Conservation (phyloP, 2,888 invertebrate species). For the Drosophila recens region DNA sequence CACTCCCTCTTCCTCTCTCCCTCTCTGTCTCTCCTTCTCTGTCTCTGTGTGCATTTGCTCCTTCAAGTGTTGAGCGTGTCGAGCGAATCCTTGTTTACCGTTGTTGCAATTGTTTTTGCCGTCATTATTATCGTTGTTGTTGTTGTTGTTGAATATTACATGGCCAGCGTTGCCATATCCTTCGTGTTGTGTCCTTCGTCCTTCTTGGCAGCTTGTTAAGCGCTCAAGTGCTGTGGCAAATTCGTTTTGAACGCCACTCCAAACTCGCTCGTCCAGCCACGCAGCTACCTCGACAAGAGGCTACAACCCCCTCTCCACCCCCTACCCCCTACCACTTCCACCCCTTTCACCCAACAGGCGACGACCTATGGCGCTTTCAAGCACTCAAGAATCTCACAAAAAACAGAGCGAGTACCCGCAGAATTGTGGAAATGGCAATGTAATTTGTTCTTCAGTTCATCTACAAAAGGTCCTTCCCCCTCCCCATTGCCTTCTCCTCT, state of each 20-base stretch:
- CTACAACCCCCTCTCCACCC: not conserved
- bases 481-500: not conserved
- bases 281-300: constrained; percentile 24
- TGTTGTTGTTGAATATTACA: constrained; percentile 53
- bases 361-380: constrained; percentile 54
- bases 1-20: not conserved
- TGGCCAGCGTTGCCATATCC: constrained; percentile 54
- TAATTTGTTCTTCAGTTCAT: constrained; percentile 67
- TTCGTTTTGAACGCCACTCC: constrained; percentile 80
- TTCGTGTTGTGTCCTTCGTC: constrained; percentile 40
- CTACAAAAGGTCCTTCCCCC: constrained; percentile 20
- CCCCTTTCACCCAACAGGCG: constrained; percentile 18
- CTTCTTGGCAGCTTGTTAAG: constrained; percentile 72
- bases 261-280: constrained; percentile 55
- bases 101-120: constrained; percentile 79
- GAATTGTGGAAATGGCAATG: constrained; percentile 74
- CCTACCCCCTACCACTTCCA: not conserved
- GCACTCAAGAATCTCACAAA: constrained; percentile 48
- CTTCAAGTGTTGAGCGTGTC: constrained; percentile 77
- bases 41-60: constrained; percentile 2
- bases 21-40: not conserved
- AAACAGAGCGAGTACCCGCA: constrained; percentile 23
- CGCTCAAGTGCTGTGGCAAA: constrained; percentile 82
- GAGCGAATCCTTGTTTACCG: constrained; percentile 81
- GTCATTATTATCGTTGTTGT: constrained; percentile 71